Evolutionary conservation across 2,888 invertebrate species (phyloP), one percentile per base, ranked within the genome.

Genomic region (Eucriotettix oculatus): DNA sequence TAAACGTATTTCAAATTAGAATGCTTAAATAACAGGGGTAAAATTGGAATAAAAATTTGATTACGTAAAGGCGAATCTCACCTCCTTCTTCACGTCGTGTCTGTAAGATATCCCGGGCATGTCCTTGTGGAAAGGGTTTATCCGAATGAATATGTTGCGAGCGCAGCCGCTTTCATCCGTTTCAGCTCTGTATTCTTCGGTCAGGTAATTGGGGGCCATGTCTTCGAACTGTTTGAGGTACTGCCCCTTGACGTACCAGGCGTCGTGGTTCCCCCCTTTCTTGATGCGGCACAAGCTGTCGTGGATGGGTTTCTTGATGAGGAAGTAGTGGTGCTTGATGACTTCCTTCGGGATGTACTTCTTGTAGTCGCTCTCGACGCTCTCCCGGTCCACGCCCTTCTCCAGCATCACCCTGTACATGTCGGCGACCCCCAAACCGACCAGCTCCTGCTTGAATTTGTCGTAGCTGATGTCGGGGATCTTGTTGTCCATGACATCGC

Each of bases 391-490:
- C 63, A 84, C 73, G 59, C 83, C 80, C 66, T 85, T 83, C 70
- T 91, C 90, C n/a, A 87, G 71, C 74, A 87, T 85, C 52, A 87
- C 86, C 65, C 91, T 82, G 62, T 82, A 87, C 90, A 94, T 92
- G 72, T 93, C 92, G 58, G 87, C 83, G 60, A 91, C 90, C 11
- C 90, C 90, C 58, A 94, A 76, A 0, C 94, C 94, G 59, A 92
- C 76, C 1, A 91, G 78, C 72, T 90, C 86, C 62, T 84, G 79
- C 69, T 86, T 86, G 67, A 85, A 82, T 61, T 84, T 84, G 58
- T 88, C 87, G 72, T 87, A 89, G 62, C 84, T 79, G 62, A 90
- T 83, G 70, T 90, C 90, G 10, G 85, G 80, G 64, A 94, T 85
- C 69, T 82, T 83, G 69, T 86, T 87, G 60, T 86, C 82, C 62